phyloP scores from a whole-genome alignment of 2,797 vertebrate genomes.

The Argyrosomus regius region DNA sequence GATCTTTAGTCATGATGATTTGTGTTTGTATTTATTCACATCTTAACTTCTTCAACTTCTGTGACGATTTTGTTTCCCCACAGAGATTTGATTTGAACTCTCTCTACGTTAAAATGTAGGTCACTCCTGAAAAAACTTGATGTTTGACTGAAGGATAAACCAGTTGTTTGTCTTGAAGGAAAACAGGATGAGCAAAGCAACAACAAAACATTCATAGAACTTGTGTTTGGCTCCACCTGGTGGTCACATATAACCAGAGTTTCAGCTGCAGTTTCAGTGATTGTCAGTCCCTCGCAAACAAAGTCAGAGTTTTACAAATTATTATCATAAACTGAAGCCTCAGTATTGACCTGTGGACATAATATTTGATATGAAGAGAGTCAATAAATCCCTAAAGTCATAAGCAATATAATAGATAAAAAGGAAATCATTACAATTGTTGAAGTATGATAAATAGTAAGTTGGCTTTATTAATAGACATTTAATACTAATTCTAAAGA shows the following conservation, averaged over 20 bases:
- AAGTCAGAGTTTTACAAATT: neutral
- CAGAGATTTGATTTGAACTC: neutral
- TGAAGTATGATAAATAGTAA: conserved; percentile 16
- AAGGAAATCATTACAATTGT: neutral
- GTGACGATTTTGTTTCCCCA: neutral
- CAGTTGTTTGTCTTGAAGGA: conserved; percentile 16
- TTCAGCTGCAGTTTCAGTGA: neutral
- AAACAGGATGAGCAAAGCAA: neutral
- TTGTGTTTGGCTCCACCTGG: conserved; percentile 54
- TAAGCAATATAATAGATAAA: neutral
- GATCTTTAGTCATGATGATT: neutral
- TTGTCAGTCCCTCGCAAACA: neutral
- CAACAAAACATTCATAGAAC: neutral
- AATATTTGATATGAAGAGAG: too few species aligned
- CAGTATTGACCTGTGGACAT: neutral
- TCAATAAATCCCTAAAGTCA: too few species aligned
- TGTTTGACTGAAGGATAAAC: conserved; percentile 17
- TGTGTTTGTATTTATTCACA: neutral
- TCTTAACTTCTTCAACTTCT: neutral
- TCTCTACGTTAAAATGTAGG: neutral
- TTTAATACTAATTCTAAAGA: conserved; percentile 46
- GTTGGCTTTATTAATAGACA: conserved; percentile 67
- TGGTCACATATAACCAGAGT: neutral
- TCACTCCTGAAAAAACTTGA: conserved; percentile 1
- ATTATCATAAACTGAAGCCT: neutral